phyloP scores from a whole-genome alignment of 2,113 vertebrate genomes.

The Ciconia maguari region DNA sequence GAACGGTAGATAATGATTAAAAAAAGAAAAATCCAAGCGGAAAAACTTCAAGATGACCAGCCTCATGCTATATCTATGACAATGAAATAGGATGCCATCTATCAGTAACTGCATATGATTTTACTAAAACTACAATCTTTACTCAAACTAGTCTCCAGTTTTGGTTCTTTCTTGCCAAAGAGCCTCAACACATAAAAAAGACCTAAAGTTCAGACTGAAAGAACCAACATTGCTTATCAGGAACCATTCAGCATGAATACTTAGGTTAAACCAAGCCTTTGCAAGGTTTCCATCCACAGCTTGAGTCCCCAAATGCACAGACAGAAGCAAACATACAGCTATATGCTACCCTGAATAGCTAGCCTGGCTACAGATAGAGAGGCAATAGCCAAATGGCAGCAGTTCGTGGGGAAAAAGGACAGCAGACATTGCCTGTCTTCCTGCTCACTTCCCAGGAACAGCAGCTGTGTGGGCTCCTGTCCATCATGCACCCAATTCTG shows the following conservation, averaged over 20 bases:
- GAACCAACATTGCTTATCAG: neutral
- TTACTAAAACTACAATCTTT: neutral
- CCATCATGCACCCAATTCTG: neutral
- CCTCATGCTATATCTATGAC: neutral
- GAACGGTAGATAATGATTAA: neutral
- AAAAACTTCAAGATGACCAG: neutral
- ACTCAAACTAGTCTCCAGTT: neutral
- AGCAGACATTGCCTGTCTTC: neutral
- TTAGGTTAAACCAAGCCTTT: neutral
- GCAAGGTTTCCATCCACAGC: neutral
- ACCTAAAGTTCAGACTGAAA: neutral
- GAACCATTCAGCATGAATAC: neutral
- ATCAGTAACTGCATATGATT: neutral
- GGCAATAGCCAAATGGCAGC: neutral
- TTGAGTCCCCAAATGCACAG: neutral
- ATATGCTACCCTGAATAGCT: neutral
- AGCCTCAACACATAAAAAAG: neutral
- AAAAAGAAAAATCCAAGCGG: neutral
- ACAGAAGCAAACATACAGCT: neutral
- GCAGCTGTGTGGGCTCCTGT: neutral
- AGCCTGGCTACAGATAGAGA: neutral
- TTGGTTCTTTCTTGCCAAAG: neutral
- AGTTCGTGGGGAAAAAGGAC: neutral
- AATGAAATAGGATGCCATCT: neutral
- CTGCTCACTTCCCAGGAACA: neutral